phyloP scores from a whole-genome alignment of 2,888 invertebrate species.

The Scaptomyza caliginosa region DNA sequence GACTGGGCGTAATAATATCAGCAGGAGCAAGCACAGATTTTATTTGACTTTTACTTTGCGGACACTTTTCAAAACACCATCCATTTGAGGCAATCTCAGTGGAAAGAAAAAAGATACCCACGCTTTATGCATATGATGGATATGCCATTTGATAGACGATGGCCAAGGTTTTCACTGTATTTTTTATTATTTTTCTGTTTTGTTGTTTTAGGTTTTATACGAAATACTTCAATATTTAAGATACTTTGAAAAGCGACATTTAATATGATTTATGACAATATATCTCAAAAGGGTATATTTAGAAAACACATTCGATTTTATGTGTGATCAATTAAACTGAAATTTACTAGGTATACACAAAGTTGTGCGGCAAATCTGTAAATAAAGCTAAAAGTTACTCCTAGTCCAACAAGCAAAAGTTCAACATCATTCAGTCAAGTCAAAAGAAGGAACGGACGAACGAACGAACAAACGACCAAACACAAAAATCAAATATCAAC shows the following conservation, averaged over 20 bases:
- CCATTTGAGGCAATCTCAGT: constrained; percentile 15
- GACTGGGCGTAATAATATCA: constrained; percentile 41
- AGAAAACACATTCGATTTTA: neutral
- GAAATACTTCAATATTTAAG: constrained; percentile 9
- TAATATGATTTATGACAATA: constrained; percentile 3
- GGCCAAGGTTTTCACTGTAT: neutral
- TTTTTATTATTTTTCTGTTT: constrained; percentile 25
- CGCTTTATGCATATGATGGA: constrained; percentile 32
- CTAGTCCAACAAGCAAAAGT: constrained; percentile 32
- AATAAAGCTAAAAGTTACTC: constrained; percentile 39
- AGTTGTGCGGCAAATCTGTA: constrained; percentile 5
- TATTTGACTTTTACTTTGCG: constrained; percentile 57
- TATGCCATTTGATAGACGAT: constrained; percentile 28
- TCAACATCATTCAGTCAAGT: constrained; percentile 22
- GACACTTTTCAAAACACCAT: constrained; percentile 36
- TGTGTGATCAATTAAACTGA: neutral
- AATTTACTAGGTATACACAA: neutral
- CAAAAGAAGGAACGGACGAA: neutral
- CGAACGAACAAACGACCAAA: neutral
- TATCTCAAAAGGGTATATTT: neutral
- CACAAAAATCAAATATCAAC: constrained; percentile 31
- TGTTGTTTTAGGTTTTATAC: neutral
- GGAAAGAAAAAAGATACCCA: constrained; percentile 18
- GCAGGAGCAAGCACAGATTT: constrained; percentile 43
- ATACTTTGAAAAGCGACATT: neutral